Evolutionary conservation across 2,888 invertebrate genomes (phyloP).

Genomic region (Volucella bombylans): DNA sequence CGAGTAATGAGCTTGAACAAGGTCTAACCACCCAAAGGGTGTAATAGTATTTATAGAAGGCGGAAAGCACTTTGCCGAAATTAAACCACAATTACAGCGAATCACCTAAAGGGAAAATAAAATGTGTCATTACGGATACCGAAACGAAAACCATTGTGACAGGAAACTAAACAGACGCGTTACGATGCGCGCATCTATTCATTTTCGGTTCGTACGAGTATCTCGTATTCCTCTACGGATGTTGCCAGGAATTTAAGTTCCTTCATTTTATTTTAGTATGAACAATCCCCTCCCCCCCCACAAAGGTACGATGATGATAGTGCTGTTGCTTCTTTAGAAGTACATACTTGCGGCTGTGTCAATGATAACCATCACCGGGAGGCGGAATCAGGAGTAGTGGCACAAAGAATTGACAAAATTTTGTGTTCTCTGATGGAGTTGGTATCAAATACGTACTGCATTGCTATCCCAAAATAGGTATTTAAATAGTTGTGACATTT

Average conservation of each 20-base stretch:
- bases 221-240: conserved; percentile 31
- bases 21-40: neutral
- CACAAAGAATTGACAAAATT: neutral
- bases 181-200: too few relatives aligned
- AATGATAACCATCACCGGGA: conserved; percentile 60
- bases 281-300: neutral
- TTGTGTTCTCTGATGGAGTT: conserved; percentile 45
- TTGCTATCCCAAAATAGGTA: conserved; percentile 32
- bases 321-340: conserved; percentile 38
- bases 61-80: conserved; percentile 67
- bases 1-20: neutral
- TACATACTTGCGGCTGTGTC: conserved; percentile 42
- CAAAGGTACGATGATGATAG: conserved; percentile 22
- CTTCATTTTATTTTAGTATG: conserved; percentile 4
- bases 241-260: conserved; percentile 47
- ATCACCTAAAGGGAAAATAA: conserved; percentile 73
- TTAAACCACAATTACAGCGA: conserved; percentile 73
- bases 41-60: neutral
- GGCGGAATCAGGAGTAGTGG: neutral
- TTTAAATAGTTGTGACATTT: conserved; percentile 45
- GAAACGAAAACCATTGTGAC: conserved; percentile 68
- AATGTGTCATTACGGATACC: conserved; percentile 67
- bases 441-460: conserved; percentile 46
- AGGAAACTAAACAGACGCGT: conserved; percentile 52
- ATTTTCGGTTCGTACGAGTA: conserved; percentile 14